Base-by-base conservation (phyloP, 2,888 invertebrate genomes). In the Neelides folsomi region DNA sequence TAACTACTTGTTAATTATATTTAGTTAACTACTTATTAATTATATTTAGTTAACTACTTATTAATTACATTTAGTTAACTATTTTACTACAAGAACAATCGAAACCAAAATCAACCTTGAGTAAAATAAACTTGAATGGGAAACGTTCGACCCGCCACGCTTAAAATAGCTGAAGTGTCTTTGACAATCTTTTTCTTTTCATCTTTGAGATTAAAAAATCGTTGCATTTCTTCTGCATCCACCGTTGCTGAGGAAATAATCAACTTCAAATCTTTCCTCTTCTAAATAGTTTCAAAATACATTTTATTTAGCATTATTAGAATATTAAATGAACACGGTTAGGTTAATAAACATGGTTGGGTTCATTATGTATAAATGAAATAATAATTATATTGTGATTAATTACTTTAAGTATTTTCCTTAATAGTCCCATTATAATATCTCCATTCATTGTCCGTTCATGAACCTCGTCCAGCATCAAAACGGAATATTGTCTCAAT, bases 191-290 rank as follows among this genome's bases (percentile, higher is more conserved):
- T 19, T 38, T 55, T 59, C 38, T 53, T 57, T 9, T 44, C 53
- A 51, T 56, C 60, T 50, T 74, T 75, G 8, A 71, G 70, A 71
- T 83, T 83, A 68, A 90, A 90, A 71, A 86, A 90, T 55, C 82
- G 77, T 41, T 78, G 77, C 10, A 90, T 73, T 61, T 85, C 82
- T 68, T 88, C 83, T 0, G 94, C 95, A 71, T 98, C 92, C 66
- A 95, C 80, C 0, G 97, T 97, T 0, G 97, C 97, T 0, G 97
- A 97, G 0, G 93, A 86, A 20, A 98, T 80, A 2, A 98, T 80
- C 0, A 98, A 68, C 64, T 84, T 81, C 1, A 95, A 71, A 57
- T 82, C 83, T 62, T 78, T 79, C 7, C 93, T 78, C 74, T 87
- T 89, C 79, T 82, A 68, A 19, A 69, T 60, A 60, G 61, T 27